A percentile compares a stretch with the other conserved stretches of the same genome.
phyloP scores from a whole-genome alignment of 2,888 invertebrate species.

The Calephelis perditalis region DNA sequence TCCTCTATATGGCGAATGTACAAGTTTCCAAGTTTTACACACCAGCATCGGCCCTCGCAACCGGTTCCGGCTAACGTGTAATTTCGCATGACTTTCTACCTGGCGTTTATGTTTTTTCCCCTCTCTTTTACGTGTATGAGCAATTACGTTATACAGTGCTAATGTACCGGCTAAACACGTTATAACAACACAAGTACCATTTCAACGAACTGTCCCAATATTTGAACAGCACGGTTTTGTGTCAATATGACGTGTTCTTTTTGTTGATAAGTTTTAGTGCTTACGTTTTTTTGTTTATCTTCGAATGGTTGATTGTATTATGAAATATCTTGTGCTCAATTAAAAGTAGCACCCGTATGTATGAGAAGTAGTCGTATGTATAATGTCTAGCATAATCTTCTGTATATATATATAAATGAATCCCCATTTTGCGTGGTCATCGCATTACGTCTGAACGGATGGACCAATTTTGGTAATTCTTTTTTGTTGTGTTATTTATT shows the following conservation, averaged over 20 bases:
- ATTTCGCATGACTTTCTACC: constrained; percentile 61
- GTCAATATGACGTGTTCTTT: constrained; percentile 12
- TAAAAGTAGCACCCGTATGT: too few relatives aligned
- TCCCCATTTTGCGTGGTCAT: too few relatives aligned
- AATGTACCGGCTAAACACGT: constrained; percentile 12
- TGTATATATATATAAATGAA: too few relatives aligned
- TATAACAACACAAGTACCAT: constrained; percentile 9
- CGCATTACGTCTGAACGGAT: too few relatives aligned
- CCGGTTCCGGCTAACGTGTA: constrained; percentile 43
- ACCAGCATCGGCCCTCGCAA: constrained; percentile 33
- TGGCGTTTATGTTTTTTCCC: constrained; percentile 26
- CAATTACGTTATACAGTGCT: constrained; percentile 29
- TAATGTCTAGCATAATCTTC: too few relatives aligned
- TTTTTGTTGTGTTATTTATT: too few relatives aligned
- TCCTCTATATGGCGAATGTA: constrained; percentile 22
- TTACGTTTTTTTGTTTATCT: constrained; percentile 10
- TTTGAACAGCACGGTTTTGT: constrained; percentile 12
- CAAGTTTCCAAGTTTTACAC: constrained; percentile 37
- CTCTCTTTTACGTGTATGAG: constrained; percentile 23
- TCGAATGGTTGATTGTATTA: neutral
- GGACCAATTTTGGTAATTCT: too few relatives aligned
- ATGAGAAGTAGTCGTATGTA: too few relatives aligned
- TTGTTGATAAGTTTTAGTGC: constrained; percentile 10
- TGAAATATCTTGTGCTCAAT: neutral
- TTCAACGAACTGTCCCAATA: constrained; percentile 12